A percentile compares a stretch with the other conserved stretches of the same genome.
phyloP scores from a whole-genome alignment of 2,888 invertebrate genomes.

The Sialis fuliginosa region DNA sequence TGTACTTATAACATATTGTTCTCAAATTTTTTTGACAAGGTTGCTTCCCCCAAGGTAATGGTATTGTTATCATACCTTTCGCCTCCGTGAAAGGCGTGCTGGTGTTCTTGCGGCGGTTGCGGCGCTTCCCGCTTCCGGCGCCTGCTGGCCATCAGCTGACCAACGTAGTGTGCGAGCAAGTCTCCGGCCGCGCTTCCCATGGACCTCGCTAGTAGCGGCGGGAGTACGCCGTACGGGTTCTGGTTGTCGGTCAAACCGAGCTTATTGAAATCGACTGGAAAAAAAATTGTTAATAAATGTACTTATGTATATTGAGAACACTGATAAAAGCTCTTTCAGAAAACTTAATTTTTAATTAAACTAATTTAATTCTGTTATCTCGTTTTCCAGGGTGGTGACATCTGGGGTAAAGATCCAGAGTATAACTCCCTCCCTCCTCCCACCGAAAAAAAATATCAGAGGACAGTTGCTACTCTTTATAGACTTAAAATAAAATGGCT shows the following conservation, averaged over 20 bases:
- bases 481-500: no score
- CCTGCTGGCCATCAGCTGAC: constrained; percentile 45
- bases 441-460: no score
- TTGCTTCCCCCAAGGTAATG: no score
- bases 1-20: no score
- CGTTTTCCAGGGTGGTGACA: no score
- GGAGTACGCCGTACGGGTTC: constrained; percentile 66
- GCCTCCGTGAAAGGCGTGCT: constrained; percentile 53
- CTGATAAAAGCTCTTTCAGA: no score
- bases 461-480: no score
- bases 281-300: constrained; percentile 6
- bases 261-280: constrained; percentile 68
- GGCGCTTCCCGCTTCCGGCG: constrained; percentile 29
- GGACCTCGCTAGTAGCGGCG: constrained; percentile 56
- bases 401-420: no score
- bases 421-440: background rate
- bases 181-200: constrained; percentile 57
- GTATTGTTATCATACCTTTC: constrained; percentile 49
- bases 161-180: constrained; percentile 53
- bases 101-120: constrained; percentile 19
- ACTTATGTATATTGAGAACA: background rate
- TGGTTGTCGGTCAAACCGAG: constrained; percentile 76
- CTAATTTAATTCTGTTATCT: no score
- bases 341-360: no score
- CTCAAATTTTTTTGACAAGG: no score